A percentile compares a stretch with the other conserved stretches of the same genome.
Conservation (phyloP, 2,888 invertebrate genomes). For the Drosophila nr. perissopoda region DNA sequence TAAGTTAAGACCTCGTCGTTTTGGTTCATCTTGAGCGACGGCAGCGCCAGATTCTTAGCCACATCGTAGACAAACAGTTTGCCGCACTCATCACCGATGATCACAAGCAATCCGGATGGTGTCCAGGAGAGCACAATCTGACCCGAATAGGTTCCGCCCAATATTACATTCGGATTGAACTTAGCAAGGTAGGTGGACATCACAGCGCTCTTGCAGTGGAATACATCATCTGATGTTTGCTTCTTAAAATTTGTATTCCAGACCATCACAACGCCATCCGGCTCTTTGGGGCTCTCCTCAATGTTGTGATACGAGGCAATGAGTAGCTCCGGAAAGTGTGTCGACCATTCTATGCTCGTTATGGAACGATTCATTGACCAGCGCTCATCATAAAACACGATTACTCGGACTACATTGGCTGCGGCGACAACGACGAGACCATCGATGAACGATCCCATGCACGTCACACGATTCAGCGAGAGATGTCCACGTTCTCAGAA, state of each 20-base stretch:
- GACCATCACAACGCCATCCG: slow-evolving; percentile 98
- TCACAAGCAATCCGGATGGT: slow-evolving; percentile 95
- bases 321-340: slow-evolving; percentile 97
- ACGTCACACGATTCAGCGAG: slow-evolving; percentile 88
- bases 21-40: slow-evolving; percentile 95
- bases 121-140: slow-evolving; percentile 99
- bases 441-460: no score
- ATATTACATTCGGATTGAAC: slow-evolving; percentile 98
- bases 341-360: slow-evolving; percentile 98
- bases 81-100: slow-evolving; percentile 97
- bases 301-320: slow-evolving; percentile 97
- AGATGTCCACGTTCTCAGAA: slow-evolving; percentile 97
- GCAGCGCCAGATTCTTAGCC: slow-evolving; percentile 97
- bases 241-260: slow-evolving; percentile 99
- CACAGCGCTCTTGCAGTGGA: slow-evolving; percentile 98
- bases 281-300: slow-evolving; percentile 98
- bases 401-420: no score
- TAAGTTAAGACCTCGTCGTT: slow-evolving; percentile 77
- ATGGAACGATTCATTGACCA: slow-evolving; percentile 98
- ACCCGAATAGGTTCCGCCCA: slow-evolving; percentile 99
- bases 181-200: slow-evolving; percentile 97
- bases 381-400: slow-evolving; percentile 95
- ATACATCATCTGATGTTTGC: slow-evolving; percentile 97
- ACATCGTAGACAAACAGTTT: slow-evolving; percentile 98
- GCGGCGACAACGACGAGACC: no score